These are phyloP conservation scores for Euzophera pinguis DNA, from an alignment of 2,888 invertebrate genomes.

Conservation along the genomic window DNA sequence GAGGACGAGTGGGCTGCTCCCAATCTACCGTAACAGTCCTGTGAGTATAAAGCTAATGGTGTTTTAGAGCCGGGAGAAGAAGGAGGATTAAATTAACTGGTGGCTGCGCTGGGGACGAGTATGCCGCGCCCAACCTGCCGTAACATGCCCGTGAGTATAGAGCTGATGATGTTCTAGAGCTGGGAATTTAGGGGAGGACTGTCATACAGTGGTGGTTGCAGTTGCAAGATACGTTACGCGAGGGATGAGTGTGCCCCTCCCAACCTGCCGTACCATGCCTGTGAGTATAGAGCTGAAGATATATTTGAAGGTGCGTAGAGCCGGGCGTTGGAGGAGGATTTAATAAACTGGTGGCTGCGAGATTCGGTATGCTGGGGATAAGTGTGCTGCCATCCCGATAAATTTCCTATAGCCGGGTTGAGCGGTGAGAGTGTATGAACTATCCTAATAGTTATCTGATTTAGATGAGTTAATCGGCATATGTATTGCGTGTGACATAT, in stretches of 20 bases:
- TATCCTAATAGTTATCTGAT: too few relatives aligned
- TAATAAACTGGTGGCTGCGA: too few relatives aligned
- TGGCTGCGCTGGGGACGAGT: constrained; percentile 92
- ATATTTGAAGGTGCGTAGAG: too few relatives aligned
- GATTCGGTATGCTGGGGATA: background rate
- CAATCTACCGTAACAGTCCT: constrained; percentile 85
- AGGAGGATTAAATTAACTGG: too few relatives aligned
- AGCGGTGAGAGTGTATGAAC: too few relatives aligned
- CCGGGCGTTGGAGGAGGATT: background rate
- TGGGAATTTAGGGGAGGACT: too few relatives aligned
- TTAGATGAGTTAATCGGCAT: too few relatives aligned
- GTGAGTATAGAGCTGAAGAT: constrained; percentile 30
- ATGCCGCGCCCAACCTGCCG: constrained; percentile 90
- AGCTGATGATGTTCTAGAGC: background rate
- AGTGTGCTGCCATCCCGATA: too few relatives aligned
- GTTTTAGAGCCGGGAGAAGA: background rate
- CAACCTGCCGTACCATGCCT: constrained; percentile 85
- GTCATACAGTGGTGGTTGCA: too few relatives aligned
- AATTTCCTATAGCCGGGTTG: too few relatives aligned
- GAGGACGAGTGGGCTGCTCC: constrained; percentile 91
- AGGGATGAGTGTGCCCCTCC: constrained; percentile 91
- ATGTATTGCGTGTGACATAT: too few relatives aligned
- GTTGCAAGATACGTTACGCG: constrained; percentile 93
- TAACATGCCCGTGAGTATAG: constrained; percentile 71
- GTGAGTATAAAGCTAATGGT: constrained; percentile 30